A percentile compares a stretch with the other conserved stretches of the same genome.
These are phyloP conservation scores for Latrodectus elegans DNA, from an alignment of 2,888 invertebrate species.

Conservation along the genomic window DNA sequence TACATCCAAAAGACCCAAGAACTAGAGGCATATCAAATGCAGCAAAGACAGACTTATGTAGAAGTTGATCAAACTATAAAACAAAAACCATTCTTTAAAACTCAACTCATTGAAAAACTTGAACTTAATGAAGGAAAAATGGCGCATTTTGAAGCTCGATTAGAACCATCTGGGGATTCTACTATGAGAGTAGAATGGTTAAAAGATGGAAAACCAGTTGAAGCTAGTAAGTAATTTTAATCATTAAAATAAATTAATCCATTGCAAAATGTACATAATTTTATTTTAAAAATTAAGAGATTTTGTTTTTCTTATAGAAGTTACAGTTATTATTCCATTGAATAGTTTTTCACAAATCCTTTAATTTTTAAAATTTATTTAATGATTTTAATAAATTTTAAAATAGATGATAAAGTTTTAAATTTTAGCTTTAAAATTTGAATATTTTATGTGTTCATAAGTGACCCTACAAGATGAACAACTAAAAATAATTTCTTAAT, in stretches of 20 bases:
- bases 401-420: no score
- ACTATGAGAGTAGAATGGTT: slow-evolving; percentile 94
- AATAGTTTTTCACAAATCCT: no score
- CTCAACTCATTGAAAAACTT: slow-evolving; percentile 58
- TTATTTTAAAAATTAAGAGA: no score
- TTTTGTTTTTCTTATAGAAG: no score
- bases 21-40: slow-evolving; percentile 87
- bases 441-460: no score
- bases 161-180: slow-evolving; percentile 94
- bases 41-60: slow-evolving; percentile 56
- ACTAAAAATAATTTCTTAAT: no score
- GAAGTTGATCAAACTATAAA: slow-evolving; percentile 55
- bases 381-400: no score
- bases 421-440: no score
- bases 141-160: slow-evolving; percentile 95
- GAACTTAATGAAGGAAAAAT: slow-evolving; percentile 89
- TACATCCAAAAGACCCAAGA: slow-evolving; percentile 94
- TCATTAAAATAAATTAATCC: background rate
- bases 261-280: no score
- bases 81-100: slow-evolving; percentile 62
- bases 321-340: no score
- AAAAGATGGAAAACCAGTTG: slow-evolving; percentile 83
- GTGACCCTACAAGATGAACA: no score
- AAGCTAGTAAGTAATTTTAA: slow-evolving; percentile 76
- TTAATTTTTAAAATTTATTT: no score